phyloP scores from a whole-genome alignment of 2,888 invertebrate species.

The Gerris lacustris region DNA sequence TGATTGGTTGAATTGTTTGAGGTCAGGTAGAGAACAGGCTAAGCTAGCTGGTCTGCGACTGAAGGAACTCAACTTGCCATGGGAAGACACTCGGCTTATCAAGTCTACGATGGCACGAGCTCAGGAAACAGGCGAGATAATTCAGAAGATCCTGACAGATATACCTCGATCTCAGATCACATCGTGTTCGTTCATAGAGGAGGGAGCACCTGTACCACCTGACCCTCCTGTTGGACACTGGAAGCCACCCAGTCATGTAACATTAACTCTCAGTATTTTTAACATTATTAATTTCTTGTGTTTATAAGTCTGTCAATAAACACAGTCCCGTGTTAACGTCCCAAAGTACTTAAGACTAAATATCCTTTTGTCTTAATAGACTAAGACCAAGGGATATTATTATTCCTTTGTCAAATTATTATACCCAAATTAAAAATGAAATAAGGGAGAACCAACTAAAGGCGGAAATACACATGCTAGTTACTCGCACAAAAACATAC shows the following conservation, averaged over 20 bases:
- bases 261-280: constrained; percentile 27
- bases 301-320: too few species aligned
- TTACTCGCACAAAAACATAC: too few species aligned
- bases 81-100: constrained; percentile 52
- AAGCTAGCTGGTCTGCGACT: constrained; percentile 70
- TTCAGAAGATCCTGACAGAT: constrained; percentile 54
- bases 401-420: too few species aligned
- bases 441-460: too few species aligned
- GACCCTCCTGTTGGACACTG: constrained; percentile 83
- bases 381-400: too few species aligned
- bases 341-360: too few species aligned
- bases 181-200: constrained; percentile 66
- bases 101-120: constrained; percentile 90
- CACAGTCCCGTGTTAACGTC: too few species aligned
- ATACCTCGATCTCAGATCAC: constrained; percentile 38
- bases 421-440: too few species aligned
- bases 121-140: constrained; percentile 76
- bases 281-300: too few species aligned
- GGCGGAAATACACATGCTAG: too few species aligned
- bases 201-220: constrained; percentile 89
- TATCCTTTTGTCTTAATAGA: too few species aligned
- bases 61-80: constrained; percentile 61
- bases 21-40: constrained; percentile 69
- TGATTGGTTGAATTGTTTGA: too few species aligned
- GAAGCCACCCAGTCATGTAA: constrained; percentile 54